phyloP scores from a whole-genome alignment of 2,113 vertebrate species.

The Strix uralensis region DNA sequence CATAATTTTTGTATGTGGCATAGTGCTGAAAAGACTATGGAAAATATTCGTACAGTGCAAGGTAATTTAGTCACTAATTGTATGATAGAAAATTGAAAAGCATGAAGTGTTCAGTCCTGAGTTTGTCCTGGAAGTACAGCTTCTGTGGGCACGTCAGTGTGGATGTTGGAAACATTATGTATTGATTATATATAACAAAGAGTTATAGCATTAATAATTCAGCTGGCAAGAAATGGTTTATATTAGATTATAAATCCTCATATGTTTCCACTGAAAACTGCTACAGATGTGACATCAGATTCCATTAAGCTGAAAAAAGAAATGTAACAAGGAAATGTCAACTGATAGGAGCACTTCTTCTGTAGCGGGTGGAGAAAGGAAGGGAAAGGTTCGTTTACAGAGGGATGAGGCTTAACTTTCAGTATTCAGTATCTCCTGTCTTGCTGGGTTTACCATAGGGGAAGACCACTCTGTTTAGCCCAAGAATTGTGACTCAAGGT shows the following conservation, averaged over 20 bases:
- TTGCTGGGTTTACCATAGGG: not conserved
- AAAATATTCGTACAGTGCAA: not conserved
- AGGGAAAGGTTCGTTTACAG: not conserved
- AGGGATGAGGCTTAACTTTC: not conserved
- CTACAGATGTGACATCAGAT: conserved; percentile 18
- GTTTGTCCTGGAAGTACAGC: not conserved
- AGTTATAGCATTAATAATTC: conserved; percentile 33
- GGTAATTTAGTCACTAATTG: not conserved
- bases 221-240: not conserved
- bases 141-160: not conserved
- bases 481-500: not conserved
- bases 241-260: not conserved
- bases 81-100: not conserved
- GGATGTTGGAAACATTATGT: not conserved
- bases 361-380: not conserved
- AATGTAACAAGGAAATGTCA: not conserved
- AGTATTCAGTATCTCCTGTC: not conserved
- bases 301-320: conserved; percentile 26
- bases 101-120: not conserved
- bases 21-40: not conserved
- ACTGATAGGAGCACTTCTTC: not conserved
- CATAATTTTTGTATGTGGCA: not conserved
- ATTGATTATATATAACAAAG: conserved; percentile 16
- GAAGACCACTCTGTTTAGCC: not conserved
- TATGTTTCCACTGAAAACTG: not conserved